Evolutionary conservation across 2,113 vertebrate genomes (phyloP), one percentile per base, ranked within the genome.

Genomic region (Antennarius striatus): DNA sequence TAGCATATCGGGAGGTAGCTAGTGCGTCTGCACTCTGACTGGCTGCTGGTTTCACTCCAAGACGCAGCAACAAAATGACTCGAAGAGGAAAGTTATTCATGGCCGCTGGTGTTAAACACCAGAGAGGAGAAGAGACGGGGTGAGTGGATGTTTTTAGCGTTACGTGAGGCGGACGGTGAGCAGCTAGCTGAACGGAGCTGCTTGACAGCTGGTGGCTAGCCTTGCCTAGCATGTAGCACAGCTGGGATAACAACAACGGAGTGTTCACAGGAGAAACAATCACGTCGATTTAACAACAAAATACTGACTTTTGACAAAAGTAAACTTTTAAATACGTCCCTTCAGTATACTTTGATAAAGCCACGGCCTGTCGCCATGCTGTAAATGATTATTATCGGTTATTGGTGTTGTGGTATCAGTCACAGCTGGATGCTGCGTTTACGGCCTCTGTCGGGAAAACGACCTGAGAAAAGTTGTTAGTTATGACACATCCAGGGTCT

Each of bases 81-180:
- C 42, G 2, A 53, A n/a, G 12, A 32, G 49, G 22, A 45, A 5
- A 51, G 10, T 47, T 3, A 45, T 13, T 3, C 10, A 54, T 4
- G 28, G 22, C 60, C 3, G 17, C 15, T 0, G 14, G 9, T 0
- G 32, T 6, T 13, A 43, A 15, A 47, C 32, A 32, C 2, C 7
- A 6, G 3, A 5, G 3, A 51, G 68, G 56, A 51, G 45, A 62
- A 45, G 15, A 68, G 15, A 11, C n/a, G 1, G 13, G 73, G 85
- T 86, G 58, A 87, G 87, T 75, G 32, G 1, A 52, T 4, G 0
- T 48, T 52, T 51, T 63, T 29, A 2, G 49, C 10, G n/a, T 17
- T 13, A n/a, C 6, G 45, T 0, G 32, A 59, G 29, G 28, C 16
- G 2, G 28, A 42, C 12, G 29, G 68, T 32, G 39, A 40, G 3